Conservation (phyloP, 2,113 vertebrate genomes). For the Cololabis saira region DNA sequence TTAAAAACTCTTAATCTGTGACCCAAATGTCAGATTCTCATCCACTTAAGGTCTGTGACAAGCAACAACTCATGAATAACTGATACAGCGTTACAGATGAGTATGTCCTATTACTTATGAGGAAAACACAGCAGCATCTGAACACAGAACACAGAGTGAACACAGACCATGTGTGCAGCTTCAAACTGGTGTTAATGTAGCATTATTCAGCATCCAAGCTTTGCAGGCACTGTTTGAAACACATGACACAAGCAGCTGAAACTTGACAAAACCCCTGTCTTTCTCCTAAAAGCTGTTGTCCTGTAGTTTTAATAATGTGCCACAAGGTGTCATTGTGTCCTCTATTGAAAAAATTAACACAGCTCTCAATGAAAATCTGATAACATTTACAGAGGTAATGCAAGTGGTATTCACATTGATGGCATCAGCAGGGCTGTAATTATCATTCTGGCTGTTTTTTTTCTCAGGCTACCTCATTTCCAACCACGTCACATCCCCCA, state of each 20-base stretch:
- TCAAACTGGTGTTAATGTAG: neutral
- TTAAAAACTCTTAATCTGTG: constrained; percentile 31
- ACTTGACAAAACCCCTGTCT: constrained; percentile 18
- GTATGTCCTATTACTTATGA: constrained; percentile 16
- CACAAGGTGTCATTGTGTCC: constrained; percentile 74
- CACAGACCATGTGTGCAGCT: neutral
- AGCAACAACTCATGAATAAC: constrained; percentile 38
- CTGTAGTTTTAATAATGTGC: constrained; percentile 64
- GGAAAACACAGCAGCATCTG: neutral
- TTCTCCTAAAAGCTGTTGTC: constrained; percentile 14
- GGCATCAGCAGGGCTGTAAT: constrained; percentile 45
- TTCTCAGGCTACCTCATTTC: neutral
- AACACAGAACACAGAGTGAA: neutral
- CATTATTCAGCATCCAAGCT: neutral
- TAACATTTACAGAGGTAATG: constrained; percentile 60
- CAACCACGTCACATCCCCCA: neutral
- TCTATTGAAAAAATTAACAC: constrained; percentile 33
- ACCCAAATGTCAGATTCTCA: constrained; percentile 39
- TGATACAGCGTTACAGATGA: constrained; percentile 10
- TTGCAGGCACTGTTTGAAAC: neutral
- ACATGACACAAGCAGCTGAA: constrained; percentile 15
- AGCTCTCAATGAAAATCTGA: constrained; percentile 54
- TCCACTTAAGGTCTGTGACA: constrained; percentile 24
- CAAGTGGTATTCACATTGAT: constrained; percentile 47
- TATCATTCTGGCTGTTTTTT: constrained; percentile 27